These are phyloP conservation scores for Lutraria lutraria DNA, from an alignment of 2,888 invertebrate genomes.

Conservation along the genomic window DNA sequence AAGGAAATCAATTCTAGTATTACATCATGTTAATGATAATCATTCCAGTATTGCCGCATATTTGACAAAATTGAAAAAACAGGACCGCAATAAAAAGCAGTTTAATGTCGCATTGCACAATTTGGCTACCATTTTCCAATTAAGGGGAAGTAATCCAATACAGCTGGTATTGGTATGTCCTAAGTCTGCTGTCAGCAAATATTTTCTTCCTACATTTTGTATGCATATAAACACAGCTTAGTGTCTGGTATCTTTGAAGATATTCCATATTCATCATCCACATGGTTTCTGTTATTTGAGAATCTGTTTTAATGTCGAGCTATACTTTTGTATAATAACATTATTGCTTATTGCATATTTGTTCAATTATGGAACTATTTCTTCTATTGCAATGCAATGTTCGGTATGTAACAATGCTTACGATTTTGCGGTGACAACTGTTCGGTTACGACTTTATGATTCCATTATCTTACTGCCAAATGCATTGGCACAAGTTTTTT, in stretches of 20 bases:
- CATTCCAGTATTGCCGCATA: neutral
- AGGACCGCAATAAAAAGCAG: neutral
- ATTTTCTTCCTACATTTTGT: neutral
- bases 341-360: constrained; percentile 10
- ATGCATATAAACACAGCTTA: neutral
- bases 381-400: neutral
- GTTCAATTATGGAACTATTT: constrained; percentile 22
- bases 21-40: neutral
- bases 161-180: constrained; percentile 10
- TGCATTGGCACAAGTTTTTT: neutral
- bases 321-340: neutral
- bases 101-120: neutral
- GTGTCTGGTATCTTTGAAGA: neutral
- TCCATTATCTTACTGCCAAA: neutral
- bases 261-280: neutral
- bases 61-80: constrained; percentile 6
- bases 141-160: neutral
- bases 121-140: neutral
- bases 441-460: neutral
- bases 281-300: constrained; percentile 20
- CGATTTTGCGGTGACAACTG: neutral
- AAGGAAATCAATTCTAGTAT: neutral
- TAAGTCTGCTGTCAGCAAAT: neutral
- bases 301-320: neutral
- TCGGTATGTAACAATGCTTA: neutral